phyloP scores from a whole-genome alignment of 2,888 invertebrate genomes.

The Perdita meconis region DNA sequence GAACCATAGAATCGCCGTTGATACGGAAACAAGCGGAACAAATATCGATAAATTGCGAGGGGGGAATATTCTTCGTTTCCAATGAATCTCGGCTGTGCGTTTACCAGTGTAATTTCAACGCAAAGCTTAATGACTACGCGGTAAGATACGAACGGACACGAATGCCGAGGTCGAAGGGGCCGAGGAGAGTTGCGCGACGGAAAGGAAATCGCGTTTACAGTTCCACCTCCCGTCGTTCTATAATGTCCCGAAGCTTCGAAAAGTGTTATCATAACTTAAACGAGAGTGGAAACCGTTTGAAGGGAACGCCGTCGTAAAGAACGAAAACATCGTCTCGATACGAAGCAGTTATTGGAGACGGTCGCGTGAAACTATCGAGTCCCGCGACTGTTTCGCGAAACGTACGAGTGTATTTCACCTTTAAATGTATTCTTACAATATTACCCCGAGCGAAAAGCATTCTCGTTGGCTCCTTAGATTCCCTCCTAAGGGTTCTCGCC shows the following conservation, averaged over 20 bases:
- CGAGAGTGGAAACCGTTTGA: conserved; percentile 31
- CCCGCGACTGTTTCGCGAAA: background rate
- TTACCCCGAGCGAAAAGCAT: background rate
- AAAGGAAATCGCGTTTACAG: conserved; percentile 38
- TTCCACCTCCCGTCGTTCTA: background rate
- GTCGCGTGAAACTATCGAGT: conserved; percentile 18
- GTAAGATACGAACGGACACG: background rate
- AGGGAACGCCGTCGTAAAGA: conserved; percentile 7
- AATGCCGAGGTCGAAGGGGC: background rate
- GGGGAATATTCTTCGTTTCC: conserved; percentile 8
- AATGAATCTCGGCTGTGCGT: background rate
- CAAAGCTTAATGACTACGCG: background rate
- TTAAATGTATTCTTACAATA: background rate
- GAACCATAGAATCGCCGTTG: background rate
- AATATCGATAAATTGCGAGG: background rate
- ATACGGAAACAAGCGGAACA: conserved; percentile 14
- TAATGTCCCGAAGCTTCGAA: background rate
- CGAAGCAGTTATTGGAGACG: conserved; percentile 5
- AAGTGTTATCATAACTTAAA: conserved; percentile 50
- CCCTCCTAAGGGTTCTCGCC: background rate
- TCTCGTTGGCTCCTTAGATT: background rate
- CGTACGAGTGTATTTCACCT: background rate
- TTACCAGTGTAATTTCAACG: conserved; percentile 14
- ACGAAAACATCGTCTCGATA: conserved; percentile 16
- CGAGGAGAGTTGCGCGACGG: background rate